Base-by-base conservation (phyloP, 2,888 invertebrate genomes). In the Hyalella azteca region DNA sequence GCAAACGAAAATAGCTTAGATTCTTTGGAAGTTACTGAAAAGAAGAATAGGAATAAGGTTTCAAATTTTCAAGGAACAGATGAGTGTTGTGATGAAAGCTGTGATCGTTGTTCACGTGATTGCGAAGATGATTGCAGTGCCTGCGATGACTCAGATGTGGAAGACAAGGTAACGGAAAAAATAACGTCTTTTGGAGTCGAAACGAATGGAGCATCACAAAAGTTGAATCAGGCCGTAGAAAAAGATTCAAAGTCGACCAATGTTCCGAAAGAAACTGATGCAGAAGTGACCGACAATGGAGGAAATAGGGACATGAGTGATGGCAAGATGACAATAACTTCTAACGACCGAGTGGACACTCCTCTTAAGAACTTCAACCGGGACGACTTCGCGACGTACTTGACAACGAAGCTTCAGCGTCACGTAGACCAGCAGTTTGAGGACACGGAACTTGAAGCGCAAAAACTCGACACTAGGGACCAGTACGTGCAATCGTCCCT, bases 331-430 rank as follows among this genome's bases (percentile, higher is more conserved):
- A 15, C 66, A 15, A 19, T 3, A 13, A 29, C 29, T 4, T 29
- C 66, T 36, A 19, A 45, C 45, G 45, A 45, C 11, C 45, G 45
- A 11, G 66, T 7, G 66, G 66, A 29, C 29, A 36, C 29, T 13
- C 66, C 66, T 29, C 5, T 22, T n/a, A 66, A 66, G 36, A 66
- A 22, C 19, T 4, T 29, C 36, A 13, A 39, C 39, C 32, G 29
- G 66, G 66, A 66, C 36, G 36, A 32, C 36, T 66, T 66, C 5
- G 66, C 66, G 36, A 15, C 36, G 66, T 66, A 36, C 66, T 66
- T 66, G 66, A 36, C 66, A 36, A 66, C 66, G 66, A 66, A 66
- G 66, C 66, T 66, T 5, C 66, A 66, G 66, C 66, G 29, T 66
- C 66, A 66, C 66, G 66, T 66, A 32, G 66, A 36, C 66, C 66